A percentile compares a stretch with the other conserved stretches of the same genome.
Evolutionary conservation across 2,797 vertebrate genomes (phyloP).

Genomic region (Rhinatrema bivittatum): DNA sequence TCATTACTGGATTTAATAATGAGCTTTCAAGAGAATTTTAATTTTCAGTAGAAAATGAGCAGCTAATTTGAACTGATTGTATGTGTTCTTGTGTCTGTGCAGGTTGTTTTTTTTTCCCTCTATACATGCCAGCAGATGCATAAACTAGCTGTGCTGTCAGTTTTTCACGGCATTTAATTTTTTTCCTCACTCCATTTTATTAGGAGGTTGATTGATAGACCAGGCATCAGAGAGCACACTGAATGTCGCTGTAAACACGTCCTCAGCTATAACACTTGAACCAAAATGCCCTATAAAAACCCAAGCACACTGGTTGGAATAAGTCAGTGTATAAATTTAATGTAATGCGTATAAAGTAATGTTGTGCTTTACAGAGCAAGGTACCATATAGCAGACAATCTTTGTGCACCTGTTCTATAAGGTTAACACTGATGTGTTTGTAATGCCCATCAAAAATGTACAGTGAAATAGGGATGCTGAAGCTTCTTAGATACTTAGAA

Average conservation of each 20-base stretch:
- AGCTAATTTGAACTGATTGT: conserved; percentile 16
- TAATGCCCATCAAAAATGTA: too few species aligned
- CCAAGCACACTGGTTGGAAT: conserved; percentile 16
- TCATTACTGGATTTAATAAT: too few species aligned
- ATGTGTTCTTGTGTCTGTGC: conserved; percentile 13
- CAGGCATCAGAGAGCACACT: conserved; percentile 18
- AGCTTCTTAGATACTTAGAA: too few species aligned
- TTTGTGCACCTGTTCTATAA: too few species aligned
- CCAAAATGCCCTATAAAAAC: conserved; percentile 23
- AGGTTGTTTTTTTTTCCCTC: too few species aligned
- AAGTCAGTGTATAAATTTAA: too few species aligned
- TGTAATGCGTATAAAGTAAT: conserved; percentile 16
- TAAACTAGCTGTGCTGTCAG: conserved; percentile 17
- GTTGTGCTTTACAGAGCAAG: too few species aligned
- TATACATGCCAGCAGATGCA: conserved; percentile 28
- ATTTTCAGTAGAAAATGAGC: conserved; percentile 11
- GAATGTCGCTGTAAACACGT: conserved; percentile 25
- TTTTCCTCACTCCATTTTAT: conserved; percentile 21
- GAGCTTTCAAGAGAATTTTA: too few species aligned
- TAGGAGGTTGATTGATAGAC: conserved; percentile 29
- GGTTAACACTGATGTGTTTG: too few species aligned
- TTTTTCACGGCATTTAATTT: conserved; percentile 12
- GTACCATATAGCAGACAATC: too few species aligned
- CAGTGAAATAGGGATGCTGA: too few species aligned
- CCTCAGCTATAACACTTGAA: conserved; percentile 17